Conservation (phyloP, 1,140 invertebrate genomes). For the Halictus rubicundus region DNA sequence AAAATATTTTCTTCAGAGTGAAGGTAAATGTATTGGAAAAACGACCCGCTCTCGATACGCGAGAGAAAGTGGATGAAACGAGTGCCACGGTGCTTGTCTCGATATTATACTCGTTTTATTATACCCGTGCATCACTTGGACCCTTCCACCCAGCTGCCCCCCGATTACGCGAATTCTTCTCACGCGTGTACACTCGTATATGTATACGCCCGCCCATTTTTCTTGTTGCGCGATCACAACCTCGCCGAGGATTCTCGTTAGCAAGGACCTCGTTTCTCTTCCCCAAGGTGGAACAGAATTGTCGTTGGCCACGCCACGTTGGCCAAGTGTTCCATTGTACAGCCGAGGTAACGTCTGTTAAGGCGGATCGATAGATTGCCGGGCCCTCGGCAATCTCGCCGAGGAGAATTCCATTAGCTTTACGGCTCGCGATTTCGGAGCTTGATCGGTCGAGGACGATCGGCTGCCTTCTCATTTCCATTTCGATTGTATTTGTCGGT, state of each 20-base stretch:
- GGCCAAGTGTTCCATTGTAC: background rate
- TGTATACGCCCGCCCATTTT: background rate
- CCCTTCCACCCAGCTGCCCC: background rate
- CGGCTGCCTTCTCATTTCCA: background rate
- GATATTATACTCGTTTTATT: background rate
- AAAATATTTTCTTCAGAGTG: too few relatives aligned
- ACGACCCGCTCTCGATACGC: too few relatives aligned
- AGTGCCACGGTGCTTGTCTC: too few relatives aligned
- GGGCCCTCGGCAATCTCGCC: background rate
- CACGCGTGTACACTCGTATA: too few relatives aligned
- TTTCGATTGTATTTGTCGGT: background rate
- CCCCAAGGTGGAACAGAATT: background rate
- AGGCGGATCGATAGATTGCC: slow-evolving; percentile 8
- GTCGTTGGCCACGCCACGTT: background rate
- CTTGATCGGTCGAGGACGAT: background rate
- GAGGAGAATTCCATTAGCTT: slow-evolving; percentile 31
- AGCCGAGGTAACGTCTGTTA: slow-evolving; percentile 4
- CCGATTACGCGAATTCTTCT: background rate
- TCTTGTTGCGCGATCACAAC: background rate
- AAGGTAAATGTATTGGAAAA: too few relatives aligned
- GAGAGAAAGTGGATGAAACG: background rate
- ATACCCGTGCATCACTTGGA: background rate
- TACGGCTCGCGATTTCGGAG: slow-evolving; percentile 23
- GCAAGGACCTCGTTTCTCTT: background rate
- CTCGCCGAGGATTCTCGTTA: background rate